phyloP scores from a whole-genome alignment of 2,113 vertebrate species.

The Gambusia affinis region DNA sequence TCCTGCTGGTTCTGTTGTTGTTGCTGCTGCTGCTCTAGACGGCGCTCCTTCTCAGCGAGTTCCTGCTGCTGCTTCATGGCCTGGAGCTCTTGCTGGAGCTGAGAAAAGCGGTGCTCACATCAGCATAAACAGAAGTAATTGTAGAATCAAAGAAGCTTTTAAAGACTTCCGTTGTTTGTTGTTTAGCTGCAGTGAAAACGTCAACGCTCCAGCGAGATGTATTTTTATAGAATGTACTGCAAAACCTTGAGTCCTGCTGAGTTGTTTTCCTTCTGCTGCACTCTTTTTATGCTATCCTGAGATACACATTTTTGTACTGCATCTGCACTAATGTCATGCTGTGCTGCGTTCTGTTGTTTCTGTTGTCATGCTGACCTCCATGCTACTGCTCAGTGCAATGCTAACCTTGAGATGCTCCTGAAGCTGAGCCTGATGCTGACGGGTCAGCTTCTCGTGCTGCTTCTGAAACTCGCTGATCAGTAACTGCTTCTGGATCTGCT shows the following conservation, averaged over 20 bases:
- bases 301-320: constrained; percentile 45
- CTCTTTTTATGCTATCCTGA: constrained; percentile 33
- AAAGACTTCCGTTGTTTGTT: constrained; percentile 24
- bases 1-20: constrained; percentile 94
- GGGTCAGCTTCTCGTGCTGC: constrained; percentile 96
- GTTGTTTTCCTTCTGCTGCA: constrained; percentile 47
- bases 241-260: constrained; percentile 38
- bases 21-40: constrained; percentile 91
- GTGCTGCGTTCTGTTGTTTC: constrained; percentile 33
- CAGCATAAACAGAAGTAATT: constrained; percentile 37
- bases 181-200: constrained; percentile 34
- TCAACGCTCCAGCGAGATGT: constrained; percentile 28
- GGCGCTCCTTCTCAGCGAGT: constrained; percentile 94
- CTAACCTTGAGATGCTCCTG: constrained; percentile 98
- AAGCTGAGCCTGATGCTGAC: constrained; percentile 97
- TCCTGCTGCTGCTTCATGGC: constrained; percentile 98
- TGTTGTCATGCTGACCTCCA: constrained; percentile 22
- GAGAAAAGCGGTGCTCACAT: constrained; percentile 56
- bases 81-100: constrained; percentile 99
- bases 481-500: constrained; percentile 98
- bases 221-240: constrained; percentile 43
- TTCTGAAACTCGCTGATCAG: constrained; percentile 98
- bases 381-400: constrained; percentile 9
- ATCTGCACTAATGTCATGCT: constrained; percentile 44
- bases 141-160: constrained; percentile 24